Evolutionary conservation across 2,888 invertebrate species (phyloP), one percentile per base, ranked within the genome.

Genomic region (Pheosia tremula): DNA sequence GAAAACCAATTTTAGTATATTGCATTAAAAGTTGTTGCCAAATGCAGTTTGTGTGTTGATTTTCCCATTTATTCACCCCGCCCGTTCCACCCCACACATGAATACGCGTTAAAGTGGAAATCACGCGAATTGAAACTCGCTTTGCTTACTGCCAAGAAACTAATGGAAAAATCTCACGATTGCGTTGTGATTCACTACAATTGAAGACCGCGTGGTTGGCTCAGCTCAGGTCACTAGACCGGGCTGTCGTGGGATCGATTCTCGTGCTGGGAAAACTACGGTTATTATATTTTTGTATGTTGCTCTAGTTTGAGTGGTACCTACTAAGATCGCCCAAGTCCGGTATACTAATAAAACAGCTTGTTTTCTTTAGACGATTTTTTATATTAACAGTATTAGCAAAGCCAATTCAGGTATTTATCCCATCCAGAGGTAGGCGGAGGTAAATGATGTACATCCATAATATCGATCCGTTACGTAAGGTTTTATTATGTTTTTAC

Each of bases 1-100:
- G 85, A 87, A 90, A 91, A 90, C 87, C 91, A 90, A 91, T 92
- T 89, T 89, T 86, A 86, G 85, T 90, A 85, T 85, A 88, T 88
- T 86, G 87, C 84, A 81, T 87, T 87, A 85, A 88, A 88, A 86
- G 85, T 88, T 86, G 89, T 89, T 91, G 91, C 91, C 91, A 91
- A 92, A 88, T 88, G 85, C 82, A 82, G 82, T 85, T 85, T 81
- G 78, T 80, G 77, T 81, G 81, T 81, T 77, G 76, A 77, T 82
- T 76, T 78, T 66, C 68, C 55, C 70, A 63, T 71, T 75, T 74
- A 69, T 71, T 66, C 65, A 59, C 61, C 57, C 38, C 58, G 52
- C 57, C 58, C 68, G 49, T 67, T 68, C 67, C 41, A 57, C 65
- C 62, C 61, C 56, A 57, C 59, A 67, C 68, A 71, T 72, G 68